These are phyloP conservation scores for Anticlea derivata DNA, from an alignment of 2,888 invertebrate genomes.

Conservation along the genomic window DNA sequence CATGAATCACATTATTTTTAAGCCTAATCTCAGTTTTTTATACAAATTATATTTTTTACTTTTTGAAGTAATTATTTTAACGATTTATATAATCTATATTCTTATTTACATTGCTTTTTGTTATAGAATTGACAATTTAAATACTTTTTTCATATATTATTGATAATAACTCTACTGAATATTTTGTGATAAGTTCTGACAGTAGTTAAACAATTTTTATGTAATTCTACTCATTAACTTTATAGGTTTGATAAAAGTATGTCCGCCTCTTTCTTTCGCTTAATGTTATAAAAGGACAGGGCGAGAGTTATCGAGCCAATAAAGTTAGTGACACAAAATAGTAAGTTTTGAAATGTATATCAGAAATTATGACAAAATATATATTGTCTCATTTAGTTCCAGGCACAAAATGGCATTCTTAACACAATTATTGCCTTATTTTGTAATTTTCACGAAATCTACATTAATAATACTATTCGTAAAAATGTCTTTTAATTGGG, in stretches of 20 bases:
- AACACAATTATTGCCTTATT: constrained; percentile 78
- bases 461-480: constrained; percentile 84
- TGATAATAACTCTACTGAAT: constrained; percentile 43
- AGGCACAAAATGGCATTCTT: constrained; percentile 80
- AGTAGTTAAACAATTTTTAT: not conserved
- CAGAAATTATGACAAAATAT: constrained; percentile 51
- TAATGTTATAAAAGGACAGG: too few species aligned
- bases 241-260: too few species aligned
- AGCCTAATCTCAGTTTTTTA: constrained; percentile 69
- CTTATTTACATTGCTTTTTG: constrained; percentile 75
- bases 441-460: constrained; percentile 71
- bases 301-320: too few species aligned
- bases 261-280: too few species aligned
- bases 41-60: constrained; percentile 55
- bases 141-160: constrained; percentile 62
- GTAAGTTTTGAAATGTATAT: constrained; percentile 19
- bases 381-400: constrained; percentile 71
- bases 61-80: constrained; percentile 40
- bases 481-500: constrained; percentile 82
- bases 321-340: too few species aligned
- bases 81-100: constrained; percentile 70
- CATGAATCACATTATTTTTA: constrained; percentile 74
- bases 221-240: too few species aligned
- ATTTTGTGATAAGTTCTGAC: constrained; percentile 58
- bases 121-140: constrained; percentile 78